Percentiles rank a stretch among this genome's conserved stretches.
phyloP scores from a whole-genome alignment of 2,113 vertebrate species.

The Campylomormyrus numenius region DNA sequence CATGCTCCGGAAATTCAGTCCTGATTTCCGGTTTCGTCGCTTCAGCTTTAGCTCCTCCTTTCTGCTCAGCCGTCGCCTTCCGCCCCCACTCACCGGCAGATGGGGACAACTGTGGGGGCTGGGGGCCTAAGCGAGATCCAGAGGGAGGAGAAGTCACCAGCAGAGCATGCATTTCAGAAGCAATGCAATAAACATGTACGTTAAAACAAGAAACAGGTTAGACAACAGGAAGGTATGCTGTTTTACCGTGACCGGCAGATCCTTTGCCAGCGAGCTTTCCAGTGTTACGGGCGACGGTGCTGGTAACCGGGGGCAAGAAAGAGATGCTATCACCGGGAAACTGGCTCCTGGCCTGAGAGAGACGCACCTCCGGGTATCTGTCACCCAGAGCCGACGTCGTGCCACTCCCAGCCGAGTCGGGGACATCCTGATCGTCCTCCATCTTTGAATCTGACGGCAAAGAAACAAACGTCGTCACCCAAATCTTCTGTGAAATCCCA shows the following conservation, averaged over 20 bases:
- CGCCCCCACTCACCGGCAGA: slow-evolving; percentile 22
- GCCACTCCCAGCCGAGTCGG: slow-evolving; percentile 39
- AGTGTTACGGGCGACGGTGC: background rate
- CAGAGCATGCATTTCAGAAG: background rate
- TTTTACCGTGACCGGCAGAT: slow-evolving; percentile 37
- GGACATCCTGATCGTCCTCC: slow-evolving; percentile 32
- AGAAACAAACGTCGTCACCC: background rate
- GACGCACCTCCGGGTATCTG: background rate
- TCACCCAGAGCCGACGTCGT: background rate
- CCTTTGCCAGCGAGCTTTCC: slow-evolving; percentile 4
- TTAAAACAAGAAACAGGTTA: background rate
- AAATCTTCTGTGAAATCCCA: background rate
- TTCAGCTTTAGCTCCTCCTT: background rate
- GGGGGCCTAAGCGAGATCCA: background rate
- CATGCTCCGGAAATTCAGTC: background rate
- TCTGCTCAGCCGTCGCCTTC: background rate
- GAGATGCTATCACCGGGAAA: background rate
- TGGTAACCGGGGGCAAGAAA: background rate
- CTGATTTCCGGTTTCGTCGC: background rate
- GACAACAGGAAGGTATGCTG: background rate
- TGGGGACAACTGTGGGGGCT: slow-evolving; percentile 31
- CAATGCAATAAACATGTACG: background rate
- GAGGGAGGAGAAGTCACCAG: background rate
- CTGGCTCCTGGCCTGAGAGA: background rate
- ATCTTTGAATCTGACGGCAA: slow-evolving; percentile 30